These are phyloP conservation scores for Plotosus lineatus DNA, from an alignment of 2,113 vertebrate genomes.

Conservation along the genomic window DNA sequence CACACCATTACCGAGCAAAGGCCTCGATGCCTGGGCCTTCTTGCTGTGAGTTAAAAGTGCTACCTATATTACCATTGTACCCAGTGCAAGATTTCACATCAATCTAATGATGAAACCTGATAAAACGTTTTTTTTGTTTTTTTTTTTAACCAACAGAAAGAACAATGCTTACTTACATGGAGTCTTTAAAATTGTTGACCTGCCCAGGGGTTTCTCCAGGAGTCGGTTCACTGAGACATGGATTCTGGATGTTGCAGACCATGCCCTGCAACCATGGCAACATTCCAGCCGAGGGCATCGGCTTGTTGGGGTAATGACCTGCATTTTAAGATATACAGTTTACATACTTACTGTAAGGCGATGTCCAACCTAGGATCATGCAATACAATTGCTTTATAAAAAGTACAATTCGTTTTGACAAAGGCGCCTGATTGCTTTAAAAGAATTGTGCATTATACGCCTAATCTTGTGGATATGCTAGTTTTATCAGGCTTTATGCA, in stretches of 20 bases:
- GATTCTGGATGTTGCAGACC: constrained; percentile 93
- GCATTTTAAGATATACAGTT: neutral
- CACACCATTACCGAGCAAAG: too few relatives aligned
- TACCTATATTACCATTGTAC: too few relatives aligned
- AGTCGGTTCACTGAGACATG: constrained; percentile 86
- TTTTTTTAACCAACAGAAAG: neutral
- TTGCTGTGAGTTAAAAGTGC: too few relatives aligned
- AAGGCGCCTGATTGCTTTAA: neutral
- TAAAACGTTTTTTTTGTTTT: too few relatives aligned
- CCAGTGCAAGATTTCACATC: too few relatives aligned
- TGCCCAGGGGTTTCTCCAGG: constrained; percentile 92
- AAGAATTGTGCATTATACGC: neutral
- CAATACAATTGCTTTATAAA: neutral
- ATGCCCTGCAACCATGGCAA: constrained; percentile 96
- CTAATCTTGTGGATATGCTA: neutral
- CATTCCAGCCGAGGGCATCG: constrained; percentile 94
- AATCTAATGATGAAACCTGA: neutral
- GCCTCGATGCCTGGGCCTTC: too few relatives aligned
- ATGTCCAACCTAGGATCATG: neutral
- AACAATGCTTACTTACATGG: constrained; percentile 77
- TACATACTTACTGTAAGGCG: neutral
- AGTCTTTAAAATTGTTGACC: constrained; percentile 94
- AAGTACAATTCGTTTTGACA: neutral
- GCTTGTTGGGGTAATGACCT: constrained; percentile 98
- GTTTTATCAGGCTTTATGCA: neutral